Evolutionary conservation across 1,140 invertebrate genomes (phyloP).

Genomic region (Pissodes strobi): DNA sequence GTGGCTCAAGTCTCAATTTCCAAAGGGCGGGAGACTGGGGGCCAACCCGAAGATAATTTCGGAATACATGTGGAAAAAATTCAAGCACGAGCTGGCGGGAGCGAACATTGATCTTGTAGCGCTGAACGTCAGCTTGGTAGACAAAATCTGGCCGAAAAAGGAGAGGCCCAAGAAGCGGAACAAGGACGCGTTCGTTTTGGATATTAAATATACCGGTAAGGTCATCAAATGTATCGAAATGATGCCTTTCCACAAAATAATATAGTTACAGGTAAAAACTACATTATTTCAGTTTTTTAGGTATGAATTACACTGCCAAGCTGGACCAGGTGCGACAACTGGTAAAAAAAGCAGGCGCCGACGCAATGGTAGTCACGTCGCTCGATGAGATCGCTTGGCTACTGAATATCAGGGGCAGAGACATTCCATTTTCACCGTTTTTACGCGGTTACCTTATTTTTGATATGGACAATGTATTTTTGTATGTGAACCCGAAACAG

Average conservation of each 20-base stretch:
- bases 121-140: slow-evolving; percentile 76
- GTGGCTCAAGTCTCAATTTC: slow-evolving; percentile 71
- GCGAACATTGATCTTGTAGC: slow-evolving; percentile 65
- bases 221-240: too few relatives aligned
- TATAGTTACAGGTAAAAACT: slow-evolving; percentile 10
- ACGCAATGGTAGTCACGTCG: slow-evolving; percentile 83
- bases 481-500: slow-evolving; percentile 66
- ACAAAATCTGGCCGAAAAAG: slow-evolving; percentile 77
- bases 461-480: slow-evolving; percentile 58
- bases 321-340: slow-evolving; percentile 68
- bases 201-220: slow-evolving; percentile 45
- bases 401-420: slow-evolving; percentile 91
- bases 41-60: slow-evolving; percentile 79
- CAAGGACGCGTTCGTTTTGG: slow-evolving; percentile 54
- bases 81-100: slow-evolving; percentile 63
- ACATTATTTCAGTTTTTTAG: slow-evolving; percentile 52
- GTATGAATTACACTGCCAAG: slow-evolving; percentile 75
- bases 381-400: slow-evolving; percentile 94
- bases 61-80: slow-evolving; percentile 60
- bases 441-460: slow-evolving; percentile 75
- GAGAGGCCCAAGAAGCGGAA: slow-evolving; percentile 61
- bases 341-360: slow-evolving; percentile 67
- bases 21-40: slow-evolving; percentile 70
- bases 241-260: too few relatives aligned
- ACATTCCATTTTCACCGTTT: slow-evolving; percentile 87